Percentiles rank a stretch among this genome's conserved stretches.
Conservation (phyloP, 2,113 vertebrate species). For the Apodemus sylvaticus region DNA sequence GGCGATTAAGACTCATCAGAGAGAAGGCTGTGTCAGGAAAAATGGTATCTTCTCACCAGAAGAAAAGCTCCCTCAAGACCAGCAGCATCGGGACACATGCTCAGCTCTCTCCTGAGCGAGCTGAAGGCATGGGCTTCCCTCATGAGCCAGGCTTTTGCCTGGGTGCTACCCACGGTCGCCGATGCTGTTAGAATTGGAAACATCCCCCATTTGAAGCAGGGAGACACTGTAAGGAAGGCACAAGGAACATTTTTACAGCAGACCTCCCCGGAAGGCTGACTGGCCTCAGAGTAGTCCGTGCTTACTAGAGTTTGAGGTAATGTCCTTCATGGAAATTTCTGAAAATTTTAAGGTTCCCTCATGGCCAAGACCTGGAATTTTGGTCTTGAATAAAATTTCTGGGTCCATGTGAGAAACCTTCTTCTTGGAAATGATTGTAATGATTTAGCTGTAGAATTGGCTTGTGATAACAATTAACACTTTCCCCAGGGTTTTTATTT, state of each 20-base stretch:
- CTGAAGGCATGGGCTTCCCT: slow-evolving; percentile 11
- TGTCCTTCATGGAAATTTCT: not conserved
- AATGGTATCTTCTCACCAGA: not conserved
- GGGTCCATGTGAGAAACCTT: not conserved
- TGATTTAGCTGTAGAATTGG: too few species aligned
- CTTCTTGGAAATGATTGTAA: not conserved
- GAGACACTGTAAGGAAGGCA: not conserved
- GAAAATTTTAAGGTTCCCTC: not conserved
- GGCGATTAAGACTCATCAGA: rapidly evolving
- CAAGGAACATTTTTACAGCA: rapidly evolving
- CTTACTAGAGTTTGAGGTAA: not conserved
- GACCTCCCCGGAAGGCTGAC: not conserved
- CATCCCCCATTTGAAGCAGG: not conserved
- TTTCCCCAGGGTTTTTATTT: rapidly evolving
- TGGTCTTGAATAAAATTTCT: not conserved
- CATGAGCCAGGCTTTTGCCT: slow-evolving; percentile 5
- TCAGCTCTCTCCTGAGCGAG: not conserved
- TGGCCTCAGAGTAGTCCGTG: not conserved
- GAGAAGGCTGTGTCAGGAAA: rapidly evolving
- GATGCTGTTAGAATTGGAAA: slow-evolving; percentile 10
- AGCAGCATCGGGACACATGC: not conserved
- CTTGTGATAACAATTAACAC: not conserved
- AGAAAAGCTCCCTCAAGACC: not conserved
- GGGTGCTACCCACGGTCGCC: slow-evolving; percentile 23
- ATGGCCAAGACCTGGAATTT: not conserved